Conservation (phyloP, 2,113 vertebrate genomes). For the Passer montanus region DNA sequence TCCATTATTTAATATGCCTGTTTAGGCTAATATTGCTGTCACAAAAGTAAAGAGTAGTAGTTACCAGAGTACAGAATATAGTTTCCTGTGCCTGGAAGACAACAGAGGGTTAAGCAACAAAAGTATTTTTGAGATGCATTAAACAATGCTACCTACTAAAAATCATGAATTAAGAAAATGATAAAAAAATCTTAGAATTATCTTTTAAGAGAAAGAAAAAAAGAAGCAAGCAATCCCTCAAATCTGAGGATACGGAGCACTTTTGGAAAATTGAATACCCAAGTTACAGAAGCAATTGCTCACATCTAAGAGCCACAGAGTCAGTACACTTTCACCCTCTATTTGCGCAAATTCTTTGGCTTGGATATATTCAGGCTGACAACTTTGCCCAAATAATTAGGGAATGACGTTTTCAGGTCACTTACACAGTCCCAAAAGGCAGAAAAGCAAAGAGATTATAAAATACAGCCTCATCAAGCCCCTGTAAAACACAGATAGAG, state of each 20-base stretch:
- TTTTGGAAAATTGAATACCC: background rate
- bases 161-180: background rate
- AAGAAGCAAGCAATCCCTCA: background rate
- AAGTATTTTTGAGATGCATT: background rate
- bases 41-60: background rate
- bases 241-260: background rate
- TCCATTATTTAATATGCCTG: background rate
- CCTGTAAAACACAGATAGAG: background rate
- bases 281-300: background rate
- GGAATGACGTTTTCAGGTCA: conserved; percentile 20
- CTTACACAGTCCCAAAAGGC: background rate
- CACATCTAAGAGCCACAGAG: background rate
- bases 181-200: background rate
- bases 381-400: conserved; percentile 7
- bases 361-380: conserved; percentile 26
- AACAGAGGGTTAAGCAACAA: background rate
- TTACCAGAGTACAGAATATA: background rate
- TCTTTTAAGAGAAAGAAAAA: background rate
- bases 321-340: background rate
- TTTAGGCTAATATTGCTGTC: background rate
- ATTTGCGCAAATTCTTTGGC: background rate
- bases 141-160: background rate
- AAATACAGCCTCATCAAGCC: background rate
- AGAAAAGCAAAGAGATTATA: background rate
- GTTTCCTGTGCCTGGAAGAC: background rate